Conservation (phyloP, 2,888 invertebrate species). For the Hirtodrosophila cameraria region DNA sequence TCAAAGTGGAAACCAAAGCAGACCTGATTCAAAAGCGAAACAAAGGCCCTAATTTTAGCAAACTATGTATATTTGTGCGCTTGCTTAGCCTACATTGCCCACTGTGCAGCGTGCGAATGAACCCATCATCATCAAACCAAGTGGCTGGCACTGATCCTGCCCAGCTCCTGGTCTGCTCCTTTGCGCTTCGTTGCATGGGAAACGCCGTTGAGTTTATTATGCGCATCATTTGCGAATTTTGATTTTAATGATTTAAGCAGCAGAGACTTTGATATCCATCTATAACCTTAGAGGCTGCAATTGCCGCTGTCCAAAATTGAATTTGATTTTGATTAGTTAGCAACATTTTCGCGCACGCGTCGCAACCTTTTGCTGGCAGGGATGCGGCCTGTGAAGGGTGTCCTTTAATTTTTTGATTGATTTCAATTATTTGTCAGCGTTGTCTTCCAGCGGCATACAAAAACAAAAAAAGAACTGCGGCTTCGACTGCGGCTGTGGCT, state of each 20-base stretch:
- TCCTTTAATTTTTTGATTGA: slow-evolving; percentile 72
- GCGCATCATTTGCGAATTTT: slow-evolving; percentile 82
- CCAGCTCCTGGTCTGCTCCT: slow-evolving; percentile 5
- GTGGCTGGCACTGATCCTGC: slow-evolving; percentile 29
- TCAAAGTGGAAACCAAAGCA: too few species aligned
- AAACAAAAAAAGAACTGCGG: neutral
- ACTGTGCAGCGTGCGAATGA: slow-evolving; percentile 50
- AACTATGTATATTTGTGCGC: too few species aligned
- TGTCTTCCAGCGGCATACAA: slow-evolving; percentile 3
- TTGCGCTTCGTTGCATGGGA: slow-evolving; percentile 58
- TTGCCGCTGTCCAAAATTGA: slow-evolving; percentile 65
- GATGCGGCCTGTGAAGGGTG: slow-evolving; percentile 6
- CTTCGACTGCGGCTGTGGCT: slow-evolving; percentile 31
- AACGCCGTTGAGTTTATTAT: slow-evolving; percentile 71
- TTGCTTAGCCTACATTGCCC: too few species aligned
- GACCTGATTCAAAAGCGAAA: too few species aligned
- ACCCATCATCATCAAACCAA: slow-evolving; percentile 76
- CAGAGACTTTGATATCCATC: slow-evolving; percentile 6
- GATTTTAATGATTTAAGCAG: slow-evolving; percentile 76
- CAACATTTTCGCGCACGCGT: slow-evolving; percentile 46
- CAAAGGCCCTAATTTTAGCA: too few species aligned
- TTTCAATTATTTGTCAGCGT: slow-evolving; percentile 75
- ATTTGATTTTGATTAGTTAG: slow-evolving; percentile 82
- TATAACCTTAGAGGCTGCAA: neutral
- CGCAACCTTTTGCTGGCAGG: slow-evolving; percentile 5